Evolutionary conservation across 2,113 vertebrate genomes (phyloP).

Genomic region (Craseonycteris thonglongyai): DNA sequence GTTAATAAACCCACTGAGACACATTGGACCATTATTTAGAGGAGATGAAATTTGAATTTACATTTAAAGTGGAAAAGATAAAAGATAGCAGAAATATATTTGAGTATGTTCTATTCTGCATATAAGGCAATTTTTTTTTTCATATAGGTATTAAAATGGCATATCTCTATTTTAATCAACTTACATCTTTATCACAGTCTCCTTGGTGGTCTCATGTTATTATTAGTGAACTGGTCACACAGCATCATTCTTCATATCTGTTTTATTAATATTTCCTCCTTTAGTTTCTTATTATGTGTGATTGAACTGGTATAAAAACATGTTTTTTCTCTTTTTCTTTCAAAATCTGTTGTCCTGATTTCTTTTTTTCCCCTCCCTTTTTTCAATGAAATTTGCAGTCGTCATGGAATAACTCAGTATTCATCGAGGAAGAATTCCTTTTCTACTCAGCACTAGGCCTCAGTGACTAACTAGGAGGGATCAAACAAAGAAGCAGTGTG

Average conservation of each 20-base stretch:
- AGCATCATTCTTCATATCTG: neutral
- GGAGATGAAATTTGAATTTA: conserved; percentile 2
- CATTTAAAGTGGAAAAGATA: conserved; percentile 19
- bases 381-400: neutral
- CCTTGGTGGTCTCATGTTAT: neutral
- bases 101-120: neutral
- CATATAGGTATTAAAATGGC: neutral
- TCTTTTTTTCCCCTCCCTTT: neutral
- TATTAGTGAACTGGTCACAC: neutral
- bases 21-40: neutral
- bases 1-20: conserved; percentile 3
- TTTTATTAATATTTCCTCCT: neutral
- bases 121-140: neutral
- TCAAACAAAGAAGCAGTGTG: neutral
- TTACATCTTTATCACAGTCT: neutral
- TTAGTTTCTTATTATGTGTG: neutral
- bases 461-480: neutral
- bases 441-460: neutral
- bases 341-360: neutral
- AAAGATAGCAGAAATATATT: neutral
- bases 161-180: neutral
- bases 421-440: neutral
- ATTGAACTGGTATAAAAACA: neutral
- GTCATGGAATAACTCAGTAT: neutral
- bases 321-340: neutral